Base-by-base conservation (phyloP, 23 tunicate species). In the Oikopleura dioica region DNA sequence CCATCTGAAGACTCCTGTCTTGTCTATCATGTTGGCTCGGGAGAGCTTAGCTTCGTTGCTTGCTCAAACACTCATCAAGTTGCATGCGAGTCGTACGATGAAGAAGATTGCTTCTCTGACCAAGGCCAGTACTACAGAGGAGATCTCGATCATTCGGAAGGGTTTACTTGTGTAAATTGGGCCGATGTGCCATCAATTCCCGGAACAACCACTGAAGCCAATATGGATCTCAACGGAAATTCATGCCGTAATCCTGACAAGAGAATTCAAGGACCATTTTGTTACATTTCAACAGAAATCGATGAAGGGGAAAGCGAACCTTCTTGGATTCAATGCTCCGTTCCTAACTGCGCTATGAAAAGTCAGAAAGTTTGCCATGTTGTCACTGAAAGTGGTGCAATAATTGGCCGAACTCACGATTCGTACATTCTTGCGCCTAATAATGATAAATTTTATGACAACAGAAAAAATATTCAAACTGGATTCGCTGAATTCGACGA, bases 171-270 rank as follows among this genome's bases (percentile, higher is more conserved):
- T 28, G 26, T 63, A 31, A 63, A 63, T 28, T 63, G 72, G 72
- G 32, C 30, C 29, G 72, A 44, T 44, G 55, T 44, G 9, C 16
- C 16, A 9, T 9, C 16, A 9, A 44, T 44, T 44, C 16, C 55
- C 16, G 55, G 16, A 44, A 44, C 16, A 44, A 44, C 16, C 16
- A 16, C 16, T 16, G 16, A 44, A 44, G 16, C 55, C 55, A 44
- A 44, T 44, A 9, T 44, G 55, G 72, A 28, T 31, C 33, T 63
- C 30, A 28, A 23, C 26, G 72, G 72, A 21, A 63, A 63, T 63
- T 2, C 30, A 63, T 63, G 72, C 33, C 72, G 72, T 12, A 63
- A 63, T 63, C 72, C 72, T 12, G 72, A 63, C 33, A 28, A 28
- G 2, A 24, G 33, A 63, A 28, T 12, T 63, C 33, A 5, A 2